phyloP scores from a whole-genome alignment of 2,797 vertebrate species.

The Margarornis squamiger region DNA sequence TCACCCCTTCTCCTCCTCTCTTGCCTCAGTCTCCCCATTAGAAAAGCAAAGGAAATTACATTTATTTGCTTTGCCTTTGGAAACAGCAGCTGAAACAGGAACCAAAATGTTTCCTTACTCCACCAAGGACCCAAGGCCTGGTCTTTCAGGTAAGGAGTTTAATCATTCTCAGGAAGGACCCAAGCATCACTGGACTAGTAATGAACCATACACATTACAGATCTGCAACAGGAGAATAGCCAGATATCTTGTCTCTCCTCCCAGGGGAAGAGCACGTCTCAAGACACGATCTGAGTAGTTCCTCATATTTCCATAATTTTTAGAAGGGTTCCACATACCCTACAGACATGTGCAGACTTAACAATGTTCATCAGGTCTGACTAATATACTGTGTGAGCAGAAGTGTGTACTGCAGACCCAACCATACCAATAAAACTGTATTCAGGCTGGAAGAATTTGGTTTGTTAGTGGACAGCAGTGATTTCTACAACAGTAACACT shows the following conservation, averaged over 20 bases:
- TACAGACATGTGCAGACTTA: background rate
- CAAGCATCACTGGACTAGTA: background rate
- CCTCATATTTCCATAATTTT: background rate
- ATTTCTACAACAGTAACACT: background rate
- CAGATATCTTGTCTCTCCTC: background rate
- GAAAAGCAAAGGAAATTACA: background rate
- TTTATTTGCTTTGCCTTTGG: background rate
- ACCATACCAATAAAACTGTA: background rate
- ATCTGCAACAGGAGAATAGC: background rate
- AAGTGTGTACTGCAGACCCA: fast-evolving
- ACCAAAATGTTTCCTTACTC: background rate
- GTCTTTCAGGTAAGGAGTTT: background rate
- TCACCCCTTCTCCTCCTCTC: background rate
- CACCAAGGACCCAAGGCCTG: background rate
- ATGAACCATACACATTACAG: background rate
- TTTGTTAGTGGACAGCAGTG: background rate
- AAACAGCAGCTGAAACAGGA: background rate
- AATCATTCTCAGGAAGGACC: background rate
- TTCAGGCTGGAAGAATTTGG: background rate
- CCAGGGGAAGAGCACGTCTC: background rate
- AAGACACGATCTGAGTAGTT: fast-evolving
- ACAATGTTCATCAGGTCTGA: background rate
- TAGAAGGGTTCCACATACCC: background rate
- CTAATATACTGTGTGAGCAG: background rate
- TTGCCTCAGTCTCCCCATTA: background rate